These are phyloP conservation scores for Xestia sexstrigata DNA, from an alignment of 2,888 invertebrate genomes.

Conservation along the genomic window DNA sequence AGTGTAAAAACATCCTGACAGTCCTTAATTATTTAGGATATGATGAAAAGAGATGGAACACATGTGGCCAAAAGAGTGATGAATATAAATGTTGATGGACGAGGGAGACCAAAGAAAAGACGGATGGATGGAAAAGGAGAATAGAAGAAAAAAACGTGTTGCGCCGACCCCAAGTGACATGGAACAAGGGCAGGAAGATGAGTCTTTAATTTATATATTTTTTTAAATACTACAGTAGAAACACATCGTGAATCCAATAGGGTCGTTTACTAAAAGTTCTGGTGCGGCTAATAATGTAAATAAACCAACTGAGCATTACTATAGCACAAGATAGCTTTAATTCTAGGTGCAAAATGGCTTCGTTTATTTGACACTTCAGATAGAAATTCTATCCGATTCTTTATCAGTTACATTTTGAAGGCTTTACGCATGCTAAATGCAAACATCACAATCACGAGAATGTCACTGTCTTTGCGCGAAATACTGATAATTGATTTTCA, in stretches of 20 bases:
- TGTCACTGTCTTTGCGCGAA: neutral
- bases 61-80: no score
- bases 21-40: slow-evolving; percentile 3
- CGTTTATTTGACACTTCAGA: neutral
- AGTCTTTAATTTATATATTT: neutral
- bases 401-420: neutral
- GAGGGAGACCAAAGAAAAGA: neutral
- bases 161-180: neutral
- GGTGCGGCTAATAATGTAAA: neutral
- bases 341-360: neutral
- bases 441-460: neutral
- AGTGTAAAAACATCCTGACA: neutral
- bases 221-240: neutral
- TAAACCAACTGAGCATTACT: neutral
- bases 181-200: neutral
- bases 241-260: neutral
- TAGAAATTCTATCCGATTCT: neutral
- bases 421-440: neutral
- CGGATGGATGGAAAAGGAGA: neutral
- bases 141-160: neutral
- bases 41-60: neutral
- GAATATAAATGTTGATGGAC: neutral
- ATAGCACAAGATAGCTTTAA: neutral
- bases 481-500: neutral
- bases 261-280: neutral